Base-by-base conservation (phyloP, 2,888 invertebrate species). In the Agriopis marginaria region DNA sequence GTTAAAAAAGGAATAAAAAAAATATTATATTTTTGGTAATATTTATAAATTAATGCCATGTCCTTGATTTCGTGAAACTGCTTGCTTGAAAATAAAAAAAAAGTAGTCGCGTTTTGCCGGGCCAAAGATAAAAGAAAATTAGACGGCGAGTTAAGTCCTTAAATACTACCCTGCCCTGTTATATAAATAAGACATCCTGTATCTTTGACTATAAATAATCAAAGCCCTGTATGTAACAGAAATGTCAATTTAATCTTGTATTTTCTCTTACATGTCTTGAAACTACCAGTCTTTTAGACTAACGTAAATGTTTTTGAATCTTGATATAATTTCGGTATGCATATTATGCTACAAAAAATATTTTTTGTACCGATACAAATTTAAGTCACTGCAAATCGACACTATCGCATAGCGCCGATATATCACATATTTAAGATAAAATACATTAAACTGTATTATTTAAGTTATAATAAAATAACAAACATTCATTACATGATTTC, bases 301-400 rank as follows among this genome's bases (percentile, higher is more conserved):
- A 54, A 55, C 9, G 14, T 14, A 32, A 55, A 42, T 9, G 4
- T 56, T 42, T 42, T 17, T 17, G 42, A 42, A 10, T 17, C 42
- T 5, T 42, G 55, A 14, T 54, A 54, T 54, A 42, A 12, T 45
- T 56, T 47, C 23, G 1, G 7, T 58, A 32, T 45, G 11, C 58
- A 6, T 42, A n/a, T 9, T 40, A 42, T 45, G 12, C 11, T 44
- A 58, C 11, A 58, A 14, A 42, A 44, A 10, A 8, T 56, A 17
- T 42, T 74, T 75, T 81, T 86, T 84, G 82, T 84, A 87, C 83
- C 80, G 79, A 83, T 83, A 79, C 63, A 72, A 66, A 60, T 32
- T 49, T 69, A 77, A 80, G 73, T 78, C 75, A 77, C 74, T 77
- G 76, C 56, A 71, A 76, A 75, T 77, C 75, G 63, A 76, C 79